Percentiles rank a stretch among this genome's conserved stretches.
Evolutionary conservation across 64 coral and sea anemone genomes (phyloP).

Genomic region (Acropora yongei): DNA sequence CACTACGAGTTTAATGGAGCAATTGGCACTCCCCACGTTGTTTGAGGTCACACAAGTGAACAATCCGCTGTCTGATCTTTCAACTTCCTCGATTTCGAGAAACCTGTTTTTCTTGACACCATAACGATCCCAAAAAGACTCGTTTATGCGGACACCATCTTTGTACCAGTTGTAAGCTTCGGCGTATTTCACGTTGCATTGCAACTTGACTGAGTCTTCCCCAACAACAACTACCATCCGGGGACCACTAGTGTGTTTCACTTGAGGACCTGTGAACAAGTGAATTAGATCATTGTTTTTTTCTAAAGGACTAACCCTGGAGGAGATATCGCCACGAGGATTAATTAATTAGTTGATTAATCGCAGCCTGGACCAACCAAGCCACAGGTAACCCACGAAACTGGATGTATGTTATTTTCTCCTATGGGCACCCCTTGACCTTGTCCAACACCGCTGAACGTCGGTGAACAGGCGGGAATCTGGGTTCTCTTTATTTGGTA

Average conservation of each 20-base stretch:
- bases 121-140: constrained; percentile 20
- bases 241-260: not conserved
- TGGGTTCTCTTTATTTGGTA: too few species aligned
- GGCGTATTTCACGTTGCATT: constrained; percentile 4
- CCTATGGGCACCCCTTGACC: too few species aligned
- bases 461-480: too few species aligned
- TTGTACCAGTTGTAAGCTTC: constrained; percentile 72
- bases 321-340: too few species aligned
- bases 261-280: not conserved
- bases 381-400: too few species aligned
- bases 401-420: too few species aligned
- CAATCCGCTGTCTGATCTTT: constrained; percentile 54
- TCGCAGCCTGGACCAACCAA: too few species aligned
- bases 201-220: not conserved
- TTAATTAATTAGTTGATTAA: too few species aligned
- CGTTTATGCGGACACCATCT: constrained; percentile 9
- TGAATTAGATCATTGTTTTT: not conserved
- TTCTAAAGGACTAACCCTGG: too few species aligned
- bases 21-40: constrained; percentile 51
- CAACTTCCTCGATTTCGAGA: constrained; percentile 60
- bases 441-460: too few species aligned
- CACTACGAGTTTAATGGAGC: constrained; percentile 54
- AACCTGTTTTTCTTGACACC: constrained; percentile 25
- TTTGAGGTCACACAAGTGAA: constrained; percentile 70
- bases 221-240: not conserved